These are phyloP conservation scores for Gymnobelideus leadbeateri DNA, from an alignment of 2,113 vertebrate species.

Conservation along the genomic window DNA sequence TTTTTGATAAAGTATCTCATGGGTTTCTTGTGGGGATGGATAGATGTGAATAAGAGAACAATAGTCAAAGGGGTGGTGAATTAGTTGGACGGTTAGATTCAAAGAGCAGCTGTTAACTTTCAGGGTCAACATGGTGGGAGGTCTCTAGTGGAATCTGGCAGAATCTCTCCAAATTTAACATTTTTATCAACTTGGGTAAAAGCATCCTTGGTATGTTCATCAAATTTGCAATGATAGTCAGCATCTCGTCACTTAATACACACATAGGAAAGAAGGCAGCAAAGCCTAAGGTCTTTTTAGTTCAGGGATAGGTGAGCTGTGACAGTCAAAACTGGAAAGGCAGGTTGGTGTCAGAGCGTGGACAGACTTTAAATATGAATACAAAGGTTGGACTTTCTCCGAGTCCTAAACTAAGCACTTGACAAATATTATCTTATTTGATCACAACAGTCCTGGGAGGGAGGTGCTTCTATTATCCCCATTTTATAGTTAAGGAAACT, in stretches of 20 bases:
- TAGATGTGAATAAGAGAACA: background rate
- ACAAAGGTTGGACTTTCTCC: background rate
- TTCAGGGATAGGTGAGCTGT: background rate
- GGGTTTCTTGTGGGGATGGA: background rate
- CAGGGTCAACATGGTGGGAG: background rate
- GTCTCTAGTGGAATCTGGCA: background rate
- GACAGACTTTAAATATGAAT: background rate
- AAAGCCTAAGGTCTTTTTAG: background rate
- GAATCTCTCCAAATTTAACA: background rate
- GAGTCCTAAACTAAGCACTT: background rate
- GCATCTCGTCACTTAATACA: background rate
- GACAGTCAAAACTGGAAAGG: background rate
- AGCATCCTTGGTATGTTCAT: background rate
- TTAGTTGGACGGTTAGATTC: background rate
- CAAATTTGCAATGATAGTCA: background rate
- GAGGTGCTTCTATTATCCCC: background rate
- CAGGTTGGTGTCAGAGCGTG: background rate
- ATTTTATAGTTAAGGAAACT: background rate
- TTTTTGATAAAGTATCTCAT: background rate
- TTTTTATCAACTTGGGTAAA: background rate
- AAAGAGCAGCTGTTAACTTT: background rate
- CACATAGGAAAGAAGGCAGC: background rate
- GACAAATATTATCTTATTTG: background rate
- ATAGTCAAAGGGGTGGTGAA: background rate
- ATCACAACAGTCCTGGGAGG: background rate